Evolutionary conservation across 1,140 invertebrate genomes (phyloP).

Genomic region (Eubasilissa regina): DNA sequence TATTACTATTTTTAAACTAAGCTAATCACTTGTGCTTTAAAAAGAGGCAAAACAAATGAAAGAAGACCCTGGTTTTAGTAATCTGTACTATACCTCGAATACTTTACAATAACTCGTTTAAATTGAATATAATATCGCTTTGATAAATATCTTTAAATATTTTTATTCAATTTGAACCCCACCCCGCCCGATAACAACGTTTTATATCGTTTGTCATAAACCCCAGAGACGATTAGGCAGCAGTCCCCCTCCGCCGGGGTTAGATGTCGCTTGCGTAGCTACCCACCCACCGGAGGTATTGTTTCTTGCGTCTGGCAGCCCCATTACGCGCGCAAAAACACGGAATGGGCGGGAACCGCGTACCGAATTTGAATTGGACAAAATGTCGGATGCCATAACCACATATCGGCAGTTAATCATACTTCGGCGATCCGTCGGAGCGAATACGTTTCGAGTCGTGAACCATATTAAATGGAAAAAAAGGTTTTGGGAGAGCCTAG

Average conservation of each 20-base stretch:
- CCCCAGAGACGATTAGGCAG: slow-evolving; percentile 5
- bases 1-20: too few relatives aligned
- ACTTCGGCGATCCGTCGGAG: background rate
- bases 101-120: too few relatives aligned
- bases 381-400: slow-evolving; percentile 18
- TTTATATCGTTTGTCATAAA: slow-evolving; percentile 5
- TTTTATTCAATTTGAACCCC: background rate
- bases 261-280: background rate
- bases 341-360: slow-evolving; percentile 25
- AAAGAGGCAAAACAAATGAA: too few relatives aligned
- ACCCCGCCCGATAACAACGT: background rate
- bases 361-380: slow-evolving; percentile 34
- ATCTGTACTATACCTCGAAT: too few relatives aligned
- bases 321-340: slow-evolving; percentile 21
- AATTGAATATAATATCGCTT: too few relatives aligned
- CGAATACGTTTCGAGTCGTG: too few relatives aligned
- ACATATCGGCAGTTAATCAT: slow-evolving; percentile 28
- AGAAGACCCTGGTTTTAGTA: too few relatives aligned
- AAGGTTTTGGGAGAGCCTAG: too few relatives aligned
- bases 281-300: background rate
- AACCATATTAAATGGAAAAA: too few relatives aligned
- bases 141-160: too few relatives aligned
- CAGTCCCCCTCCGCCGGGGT: background rate
- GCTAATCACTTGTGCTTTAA: too few relatives aligned
- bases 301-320: slow-evolving; percentile 20